These are phyloP conservation scores for Sclerodermus sp. DNA, from an alignment of 2,888 invertebrate species.

Conservation along the genomic window DNA sequence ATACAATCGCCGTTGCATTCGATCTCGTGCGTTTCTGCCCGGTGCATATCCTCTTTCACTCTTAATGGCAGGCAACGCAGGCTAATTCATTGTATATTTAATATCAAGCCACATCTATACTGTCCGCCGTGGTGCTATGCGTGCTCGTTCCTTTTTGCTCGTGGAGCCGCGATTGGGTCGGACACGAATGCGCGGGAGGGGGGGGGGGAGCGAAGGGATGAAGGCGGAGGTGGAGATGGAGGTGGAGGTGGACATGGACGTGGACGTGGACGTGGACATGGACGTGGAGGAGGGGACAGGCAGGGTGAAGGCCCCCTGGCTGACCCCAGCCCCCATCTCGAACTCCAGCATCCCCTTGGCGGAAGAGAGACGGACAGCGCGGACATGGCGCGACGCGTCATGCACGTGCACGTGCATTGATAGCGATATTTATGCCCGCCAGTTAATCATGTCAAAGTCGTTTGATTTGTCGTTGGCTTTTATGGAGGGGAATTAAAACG, in stretches of 20 bases:
- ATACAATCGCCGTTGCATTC: slow-evolving; percentile 40
- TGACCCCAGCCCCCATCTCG: too few relatives aligned
- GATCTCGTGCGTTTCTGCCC: slow-evolving; percentile 16
- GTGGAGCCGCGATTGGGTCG: background rate
- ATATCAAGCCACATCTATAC: slow-evolving; percentile 20
- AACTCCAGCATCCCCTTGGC: too few relatives aligned
- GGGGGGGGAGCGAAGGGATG: slow-evolving; percentile 13
- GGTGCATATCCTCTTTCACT: slow-evolving; percentile 10
- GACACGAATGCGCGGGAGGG: background rate
- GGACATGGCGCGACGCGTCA: slow-evolving; percentile 47
- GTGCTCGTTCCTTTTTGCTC: slow-evolving; percentile 7
- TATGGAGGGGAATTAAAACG: slow-evolving; percentile 58
- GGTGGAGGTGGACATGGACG: slow-evolving; percentile 9
- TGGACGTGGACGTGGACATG: slow-evolving; percentile 5
- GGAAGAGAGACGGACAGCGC: slow-evolving; percentile 21
- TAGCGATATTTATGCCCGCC: slow-evolving; percentile 56
- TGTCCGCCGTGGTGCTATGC: background rate
- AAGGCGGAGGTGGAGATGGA: slow-evolving; percentile 4
- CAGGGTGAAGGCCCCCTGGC: too few relatives aligned
- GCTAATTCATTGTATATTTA: slow-evolving; percentile 30
- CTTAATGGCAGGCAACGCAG: slow-evolving; percentile 18
- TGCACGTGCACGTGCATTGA: slow-evolving; percentile 54
- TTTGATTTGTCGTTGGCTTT: slow-evolving; percentile 58
- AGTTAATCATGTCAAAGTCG: slow-evolving; percentile 57
- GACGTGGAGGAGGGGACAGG: slow-evolving; percentile 9